Base-by-base conservation (phyloP, 2,797 vertebrate species). In the Alectoris magna region DNA sequence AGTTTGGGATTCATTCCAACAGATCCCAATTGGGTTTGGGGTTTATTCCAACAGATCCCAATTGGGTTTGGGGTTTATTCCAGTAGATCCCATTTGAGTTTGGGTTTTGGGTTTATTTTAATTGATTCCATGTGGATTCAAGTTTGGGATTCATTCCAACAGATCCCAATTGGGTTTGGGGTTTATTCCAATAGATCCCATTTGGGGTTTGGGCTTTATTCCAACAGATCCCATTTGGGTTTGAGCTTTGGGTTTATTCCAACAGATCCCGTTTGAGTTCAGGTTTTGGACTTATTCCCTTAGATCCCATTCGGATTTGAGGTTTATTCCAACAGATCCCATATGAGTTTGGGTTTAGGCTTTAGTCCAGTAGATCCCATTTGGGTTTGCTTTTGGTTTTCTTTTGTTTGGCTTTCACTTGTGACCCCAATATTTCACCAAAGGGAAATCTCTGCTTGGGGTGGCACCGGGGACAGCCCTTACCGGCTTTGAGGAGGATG, bases 401-500 rank as follows among this genome's bases (percentile, higher is more conserved):
- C 12, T 29, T 29, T 41, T 29, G 19, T 41, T 43, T 63, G 76
- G 56, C 62, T 85, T 90, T 84, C 84, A 87, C 51, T 88, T 82
- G 86, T 1, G 5, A 90, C 63, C 88, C 53, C 78, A 49, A 55
- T 84, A 74, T 94, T 94, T 87, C 68, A 88, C 56, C 80, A 44
- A 69, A 53, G 58, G 81, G 64, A 94, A 95, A 89, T 69, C 58
- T 58, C 58, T 0, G 0, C 66, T 39, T 0, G 0, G 51, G n/a
- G 48, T 58, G 67, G 27, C 1, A 3, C 0, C 11, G 23, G 76
- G 64, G 43, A 4, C 0, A 0, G 43, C 1, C 2, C 95, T 98
- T 94, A 99, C 99, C 99, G 97, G 98, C 98, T 98, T 99, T 99
- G 90, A 99, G 98, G 77, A 99, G 98, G 93, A 99, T 98, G 93